Evolutionary conservation across 2,888 invertebrate species (phyloP), one percentile per base, ranked within the genome.

Genomic region (Napeogenes sylphis): DNA sequence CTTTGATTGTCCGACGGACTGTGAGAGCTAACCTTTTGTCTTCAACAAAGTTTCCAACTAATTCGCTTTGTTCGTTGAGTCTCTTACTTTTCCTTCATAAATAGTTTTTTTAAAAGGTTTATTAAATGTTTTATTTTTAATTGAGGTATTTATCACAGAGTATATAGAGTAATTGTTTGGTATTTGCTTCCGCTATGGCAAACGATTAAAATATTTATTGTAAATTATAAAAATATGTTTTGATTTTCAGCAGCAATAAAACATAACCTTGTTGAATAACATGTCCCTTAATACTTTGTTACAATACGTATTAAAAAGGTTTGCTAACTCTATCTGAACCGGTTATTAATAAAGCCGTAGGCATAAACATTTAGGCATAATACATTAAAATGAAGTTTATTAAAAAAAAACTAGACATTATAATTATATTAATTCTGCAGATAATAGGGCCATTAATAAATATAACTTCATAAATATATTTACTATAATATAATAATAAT

Each of bases 1-100:
- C 85, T 86, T 89, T 86, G 87, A 87, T 84, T 85, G 83, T 82
- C 80, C 75, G 80, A 75, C 76, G 79, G 80, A 73, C 78, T 75
- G 77, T 76, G 75, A 77, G 73, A 71, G 73, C 73, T 68, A 75
- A 65, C 77, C 79, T 81, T 80, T 79, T 80, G 78, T 79, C 77
- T 79, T 74, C 66, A 72, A 70, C 71, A 70, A 71, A 70, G 71
- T 75, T 80, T 76, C 66, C 67, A 71, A 73, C 70, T 71, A 70
- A 73, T 73, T 71, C 72, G 63, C 70, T 68, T 66, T 65, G 71
- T 71, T 68, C 61, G 51, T 35, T 59, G 42, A 59, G 30, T 45
- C 59, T 55, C n/a, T 55, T 32, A 53, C 47, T 53, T 55, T 62
- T 45, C 30, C 30, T 5, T 30, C 8, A 10, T 30, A 30, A 51